A percentile compares a stretch with the other conserved stretches of the same genome.
Conservation (phyloP, 2,113 vertebrate genomes). For the Potamarius usumacintae region DNA sequence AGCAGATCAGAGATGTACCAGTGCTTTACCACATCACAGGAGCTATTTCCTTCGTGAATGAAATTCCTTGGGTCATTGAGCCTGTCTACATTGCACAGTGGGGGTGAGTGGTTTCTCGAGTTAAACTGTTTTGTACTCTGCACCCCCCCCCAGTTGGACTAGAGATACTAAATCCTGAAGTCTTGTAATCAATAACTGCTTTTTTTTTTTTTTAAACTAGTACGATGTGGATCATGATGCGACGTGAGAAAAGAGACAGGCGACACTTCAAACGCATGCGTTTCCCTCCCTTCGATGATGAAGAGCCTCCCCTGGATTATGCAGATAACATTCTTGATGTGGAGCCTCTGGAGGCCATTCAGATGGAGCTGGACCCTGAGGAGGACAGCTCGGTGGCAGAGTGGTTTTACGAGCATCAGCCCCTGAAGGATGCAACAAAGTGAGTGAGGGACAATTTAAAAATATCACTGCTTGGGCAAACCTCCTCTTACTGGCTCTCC, state of each 20-base stretch:
- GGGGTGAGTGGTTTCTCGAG: conserved; percentile 78
- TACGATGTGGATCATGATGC: conserved; percentile 99
- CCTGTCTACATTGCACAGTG: conserved; percentile 98
- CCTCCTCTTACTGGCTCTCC: neutral
- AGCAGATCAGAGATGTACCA: conserved; percentile 94
- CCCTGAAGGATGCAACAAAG: conserved; percentile 90
- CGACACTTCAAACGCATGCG: conserved; percentile 98
- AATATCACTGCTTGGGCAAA: neutral
- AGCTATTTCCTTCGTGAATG: conserved; percentile 97
- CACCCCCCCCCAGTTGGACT: too few relatives aligned
- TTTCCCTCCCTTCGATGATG: conserved; percentile 96
- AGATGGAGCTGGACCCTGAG: conserved; percentile 93
- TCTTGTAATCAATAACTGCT: neutral
- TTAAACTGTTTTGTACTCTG: neutral
- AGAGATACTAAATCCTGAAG: neutral
- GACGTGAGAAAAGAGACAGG: conserved; percentile 93
- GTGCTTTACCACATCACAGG: conserved; percentile 98
- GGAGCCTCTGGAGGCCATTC: conserved; percentile 95
- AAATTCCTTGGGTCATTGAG: conserved; percentile 99
- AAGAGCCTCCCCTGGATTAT: conserved; percentile 95
- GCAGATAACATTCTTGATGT: conserved; percentile 98
- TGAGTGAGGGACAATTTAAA: conserved; percentile 55
- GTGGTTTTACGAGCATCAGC: conserved; percentile 98
- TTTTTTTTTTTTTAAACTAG: conserved; percentile 62
- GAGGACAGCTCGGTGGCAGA: conserved; percentile 89